A percentile compares a stretch with the other conserved stretches of the same genome.
Conservation (phyloP, 1,140 invertebrate species). For the Caenorhabditis latens region DNA sequence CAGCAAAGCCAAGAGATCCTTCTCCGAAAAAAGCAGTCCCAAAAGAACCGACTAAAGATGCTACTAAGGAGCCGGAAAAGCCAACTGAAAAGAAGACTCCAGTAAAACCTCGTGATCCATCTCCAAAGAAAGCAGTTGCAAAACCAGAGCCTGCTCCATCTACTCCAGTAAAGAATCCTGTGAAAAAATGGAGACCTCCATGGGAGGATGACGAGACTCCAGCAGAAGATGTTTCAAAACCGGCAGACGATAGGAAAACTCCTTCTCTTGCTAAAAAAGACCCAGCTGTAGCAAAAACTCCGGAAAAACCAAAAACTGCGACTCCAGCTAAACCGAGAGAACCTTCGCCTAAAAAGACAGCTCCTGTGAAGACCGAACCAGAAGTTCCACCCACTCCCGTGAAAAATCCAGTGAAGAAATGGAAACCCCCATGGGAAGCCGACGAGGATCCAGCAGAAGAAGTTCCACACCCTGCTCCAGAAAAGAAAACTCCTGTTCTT, state of each 20-base stretch:
- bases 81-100: not conserved
- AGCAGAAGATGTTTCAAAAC: not conserved
- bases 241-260: not conserved
- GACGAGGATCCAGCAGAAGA: not conserved
- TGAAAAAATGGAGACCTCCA: slow-evolving; percentile 12
- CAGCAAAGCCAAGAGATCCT: not conserved
- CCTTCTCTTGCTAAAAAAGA: not conserved
- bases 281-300: not conserved
- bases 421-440: slow-evolving; percentile 11
- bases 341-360: slow-evolving; percentile 12
- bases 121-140: not conserved
- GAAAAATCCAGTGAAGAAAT: not conserved
- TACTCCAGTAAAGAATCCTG: not conserved
- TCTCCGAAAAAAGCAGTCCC: not conserved
- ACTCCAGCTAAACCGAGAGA: not conserved
- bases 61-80: not conserved
- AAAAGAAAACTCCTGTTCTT: not conserved
- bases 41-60: not conserved
- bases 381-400: not conserved
- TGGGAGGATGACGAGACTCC: slow-evolving; percentile 13
- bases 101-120: not conserved
- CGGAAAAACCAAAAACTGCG: not conserved
- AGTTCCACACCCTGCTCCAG: not conserved
- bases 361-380: not conserved
- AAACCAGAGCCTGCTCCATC: not conserved